A percentile compares a stretch with the other conserved stretches of the same genome.
Conservation (phyloP, 2,113 vertebrate species). For the Thermophis baileyi region DNA sequence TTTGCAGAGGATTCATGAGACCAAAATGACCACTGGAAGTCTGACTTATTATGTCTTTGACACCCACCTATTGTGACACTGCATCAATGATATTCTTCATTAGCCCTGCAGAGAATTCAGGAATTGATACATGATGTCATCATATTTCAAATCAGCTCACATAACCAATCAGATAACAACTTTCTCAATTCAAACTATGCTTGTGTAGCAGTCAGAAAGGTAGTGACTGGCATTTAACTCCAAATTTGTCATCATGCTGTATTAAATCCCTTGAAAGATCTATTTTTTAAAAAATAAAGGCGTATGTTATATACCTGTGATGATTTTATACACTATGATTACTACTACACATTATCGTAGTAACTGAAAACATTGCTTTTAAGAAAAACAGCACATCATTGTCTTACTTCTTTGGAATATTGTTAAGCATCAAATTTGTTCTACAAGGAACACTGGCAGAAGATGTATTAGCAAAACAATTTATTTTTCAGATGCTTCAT, state of each 20-base stretch:
- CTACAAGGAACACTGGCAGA: neutral
- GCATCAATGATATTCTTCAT: neutral
- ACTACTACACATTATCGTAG: neutral
- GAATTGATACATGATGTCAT: neutral
- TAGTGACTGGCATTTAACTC: neutral
- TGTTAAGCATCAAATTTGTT: neutral
- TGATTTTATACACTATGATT: neutral
- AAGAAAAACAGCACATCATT: neutral
- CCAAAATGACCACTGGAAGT: neutral
- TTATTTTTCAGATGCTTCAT: constrained; percentile 5
- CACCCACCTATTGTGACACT: too few species aligned
- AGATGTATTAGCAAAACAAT: constrained; percentile 2
- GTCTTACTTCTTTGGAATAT: neutral
- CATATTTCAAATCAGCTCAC: neutral
- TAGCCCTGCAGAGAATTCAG: neutral
- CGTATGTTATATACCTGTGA: neutral
- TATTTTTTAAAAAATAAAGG: neutral
- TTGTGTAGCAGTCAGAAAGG: neutral
- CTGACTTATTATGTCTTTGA: too few species aligned
- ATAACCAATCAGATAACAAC: neutral
- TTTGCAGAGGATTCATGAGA: neutral
- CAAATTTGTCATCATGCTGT: neutral
- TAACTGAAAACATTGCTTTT: neutral
- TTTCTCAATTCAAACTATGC: neutral
- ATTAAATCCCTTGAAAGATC: neutral